Conservation (phyloP, 2,113 vertebrate species). For the Cyphotilapia sp. region DNA sequence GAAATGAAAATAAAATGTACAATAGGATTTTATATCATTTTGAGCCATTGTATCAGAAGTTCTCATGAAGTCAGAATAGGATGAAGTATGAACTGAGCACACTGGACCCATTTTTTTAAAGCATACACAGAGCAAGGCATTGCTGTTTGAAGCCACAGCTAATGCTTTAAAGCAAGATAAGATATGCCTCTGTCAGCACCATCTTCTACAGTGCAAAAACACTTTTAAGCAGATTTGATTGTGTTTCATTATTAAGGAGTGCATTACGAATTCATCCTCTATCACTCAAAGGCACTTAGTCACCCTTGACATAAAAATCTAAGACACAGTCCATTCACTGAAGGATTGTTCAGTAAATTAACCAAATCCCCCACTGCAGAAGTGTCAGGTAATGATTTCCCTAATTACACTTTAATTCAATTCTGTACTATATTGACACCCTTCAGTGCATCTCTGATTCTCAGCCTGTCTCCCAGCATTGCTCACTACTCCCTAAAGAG, state of each 20-base stretch:
- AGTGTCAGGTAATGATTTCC: constrained; percentile 75
- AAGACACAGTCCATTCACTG: constrained; percentile 52
- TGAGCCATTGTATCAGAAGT: neutral
- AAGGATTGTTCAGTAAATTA: constrained; percentile 71
- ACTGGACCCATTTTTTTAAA: neutral
- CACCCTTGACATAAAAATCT: constrained; percentile 53
- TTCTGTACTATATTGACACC: constrained; percentile 70
- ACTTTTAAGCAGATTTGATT: constrained; percentile 31
- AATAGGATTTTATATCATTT: neutral
- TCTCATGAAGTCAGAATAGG: neutral
- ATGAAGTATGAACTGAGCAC: neutral
- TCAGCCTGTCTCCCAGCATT: constrained; percentile 27
- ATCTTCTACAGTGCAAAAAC: constrained; percentile 4
- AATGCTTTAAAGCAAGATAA: neutral
- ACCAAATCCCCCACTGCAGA: constrained; percentile 64
- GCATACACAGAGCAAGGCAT: neutral
- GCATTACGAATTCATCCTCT: constrained; percentile 43
- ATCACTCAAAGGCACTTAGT: constrained; percentile 38
- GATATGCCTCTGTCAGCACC: neutral
- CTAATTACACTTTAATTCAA: constrained; percentile 77
- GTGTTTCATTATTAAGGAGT: constrained; percentile 24
- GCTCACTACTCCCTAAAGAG: constrained; percentile 37
- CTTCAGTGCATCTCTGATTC: constrained; percentile 66
- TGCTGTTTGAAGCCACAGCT: neutral
- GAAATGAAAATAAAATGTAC: neutral